These are phyloP conservation scores for Strix aluco DNA, from an alignment of 2,113 vertebrate species.

Conservation along the genomic window DNA sequence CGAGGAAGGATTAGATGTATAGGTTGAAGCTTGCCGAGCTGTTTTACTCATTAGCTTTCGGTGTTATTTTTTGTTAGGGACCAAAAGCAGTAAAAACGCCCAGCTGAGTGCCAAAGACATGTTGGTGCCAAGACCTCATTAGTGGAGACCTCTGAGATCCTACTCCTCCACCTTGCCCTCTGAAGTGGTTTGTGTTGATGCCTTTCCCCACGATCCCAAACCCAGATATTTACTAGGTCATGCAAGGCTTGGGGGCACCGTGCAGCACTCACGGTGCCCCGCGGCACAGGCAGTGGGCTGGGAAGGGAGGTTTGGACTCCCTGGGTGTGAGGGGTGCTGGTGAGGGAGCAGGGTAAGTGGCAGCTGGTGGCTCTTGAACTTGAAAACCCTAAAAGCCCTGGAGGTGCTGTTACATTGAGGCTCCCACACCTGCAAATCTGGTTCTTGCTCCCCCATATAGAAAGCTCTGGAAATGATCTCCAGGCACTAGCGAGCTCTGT, in stretches of 20 bases:
- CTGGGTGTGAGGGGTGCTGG: neutral
- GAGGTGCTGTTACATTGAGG: neutral
- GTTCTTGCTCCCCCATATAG: neutral
- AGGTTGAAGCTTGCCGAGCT: neutral
- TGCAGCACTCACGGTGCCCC: neutral
- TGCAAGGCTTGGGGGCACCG: neutral
- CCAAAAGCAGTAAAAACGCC: neutral
- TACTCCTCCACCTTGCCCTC: constrained; percentile 44
- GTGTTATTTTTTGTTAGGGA: neutral
- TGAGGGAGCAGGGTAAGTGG: neutral
- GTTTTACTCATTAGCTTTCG: neutral
- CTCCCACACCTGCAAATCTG: constrained; percentile 4
- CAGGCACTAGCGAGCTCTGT: constrained; percentile 26
- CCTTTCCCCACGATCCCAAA: constrained; percentile 45
- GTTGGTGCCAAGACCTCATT: constrained; percentile 55
- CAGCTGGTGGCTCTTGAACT: neutral
- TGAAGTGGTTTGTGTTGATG: constrained; percentile 59
- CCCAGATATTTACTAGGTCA: neutral
- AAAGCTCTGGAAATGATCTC: constrained; percentile 35
- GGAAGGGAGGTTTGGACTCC: neutral
- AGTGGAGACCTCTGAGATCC: constrained; percentile 44
- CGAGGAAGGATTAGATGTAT: neutral
- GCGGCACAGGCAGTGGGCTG: neutral
- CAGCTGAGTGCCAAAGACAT: constrained; percentile 14
- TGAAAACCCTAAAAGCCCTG: neutral